Evolutionary conservation across 2,113 vertebrate genomes (phyloP).

Genomic region (Platysteira castanea): DNA sequence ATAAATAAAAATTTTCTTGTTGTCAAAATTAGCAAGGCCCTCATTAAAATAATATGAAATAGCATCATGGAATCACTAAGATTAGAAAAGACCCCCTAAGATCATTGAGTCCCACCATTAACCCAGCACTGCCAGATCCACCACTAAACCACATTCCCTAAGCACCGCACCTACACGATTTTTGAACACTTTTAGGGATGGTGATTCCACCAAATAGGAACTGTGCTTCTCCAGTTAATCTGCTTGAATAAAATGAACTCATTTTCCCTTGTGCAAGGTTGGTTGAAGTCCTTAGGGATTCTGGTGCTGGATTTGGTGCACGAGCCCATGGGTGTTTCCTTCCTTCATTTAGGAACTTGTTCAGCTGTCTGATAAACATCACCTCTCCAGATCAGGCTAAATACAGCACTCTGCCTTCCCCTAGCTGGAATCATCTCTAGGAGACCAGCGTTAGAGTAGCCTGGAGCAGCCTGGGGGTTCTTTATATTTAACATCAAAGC

Average conservation of each 20-base stretch:
- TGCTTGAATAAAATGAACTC: not conserved
- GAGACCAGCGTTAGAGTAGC: not conserved
- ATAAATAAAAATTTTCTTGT: not conserved
- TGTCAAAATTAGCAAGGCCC: not conserved
- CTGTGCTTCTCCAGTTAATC: not conserved
- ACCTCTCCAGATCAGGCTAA: not conserved
- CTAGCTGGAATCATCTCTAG: not conserved
- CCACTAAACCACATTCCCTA: not conserved
- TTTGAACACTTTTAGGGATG: not conserved
- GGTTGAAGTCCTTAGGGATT: not conserved
- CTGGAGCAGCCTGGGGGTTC: not conserved
- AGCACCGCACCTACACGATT: not conserved
- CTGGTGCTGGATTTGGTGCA: not conserved
- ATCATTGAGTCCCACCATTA: not conserved
- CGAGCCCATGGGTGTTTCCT: not conserved
- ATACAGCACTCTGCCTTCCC: not conserved
- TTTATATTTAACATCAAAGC: constrained; percentile 57
- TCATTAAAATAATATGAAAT: not conserved
- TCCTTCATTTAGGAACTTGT: not conserved
- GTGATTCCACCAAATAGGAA: not conserved
- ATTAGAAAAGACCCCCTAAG: not conserved
- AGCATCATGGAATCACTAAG: not conserved
- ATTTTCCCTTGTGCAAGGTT: not conserved
- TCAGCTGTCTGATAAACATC: not conserved
- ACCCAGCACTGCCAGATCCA: no score